Conservation (phyloP, 2,888 invertebrate species). For the Netelia melanura region DNA sequence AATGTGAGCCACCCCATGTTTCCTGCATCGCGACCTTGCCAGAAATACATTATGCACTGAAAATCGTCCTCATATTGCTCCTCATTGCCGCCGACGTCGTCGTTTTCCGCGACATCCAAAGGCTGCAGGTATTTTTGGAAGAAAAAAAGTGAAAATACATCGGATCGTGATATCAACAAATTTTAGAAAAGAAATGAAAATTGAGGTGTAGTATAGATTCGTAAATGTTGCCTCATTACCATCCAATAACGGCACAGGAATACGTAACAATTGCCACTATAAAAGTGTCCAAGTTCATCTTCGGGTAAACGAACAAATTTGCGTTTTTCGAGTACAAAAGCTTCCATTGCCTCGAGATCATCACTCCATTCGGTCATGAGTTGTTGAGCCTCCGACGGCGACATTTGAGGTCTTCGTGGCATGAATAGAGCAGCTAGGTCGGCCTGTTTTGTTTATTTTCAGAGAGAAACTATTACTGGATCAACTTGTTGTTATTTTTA, state of each 20-base stretch:
- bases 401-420: conserved; percentile 96
- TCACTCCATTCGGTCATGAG: conserved; percentile 99
- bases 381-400: conserved; percentile 92
- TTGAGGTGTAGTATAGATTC: neutral
- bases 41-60: conserved; percentile 99
- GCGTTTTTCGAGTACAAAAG: conserved; percentile 97
- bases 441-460: conserved; percentile 86
- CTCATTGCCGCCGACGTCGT: conserved; percentile 84
- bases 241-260: conserved; percentile 98
- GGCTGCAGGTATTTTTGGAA: conserved; percentile 74
- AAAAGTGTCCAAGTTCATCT: conserved; percentile 96
- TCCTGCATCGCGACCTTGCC: conserved; percentile 98
- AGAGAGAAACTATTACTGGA: conserved; percentile 1
- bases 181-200: neutral
- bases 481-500: conserved; percentile 47
- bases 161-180: neutral
- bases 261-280: conserved; percentile 98
- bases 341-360: conserved; percentile 98
- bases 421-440: conserved; percentile 98
- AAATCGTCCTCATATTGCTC: conserved; percentile 89
- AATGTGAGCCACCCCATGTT: conserved; percentile 99
- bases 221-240: conserved; percentile 76
- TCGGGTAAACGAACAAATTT: conserved; percentile 99
- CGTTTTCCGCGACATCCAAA: conserved; percentile 86
- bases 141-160: neutral